Percentiles rank a stretch among this genome's conserved stretches.
These are phyloP conservation scores for Spialia ferax DNA, from an alignment of 2,888 invertebrate species.

Conservation along the genomic window DNA sequence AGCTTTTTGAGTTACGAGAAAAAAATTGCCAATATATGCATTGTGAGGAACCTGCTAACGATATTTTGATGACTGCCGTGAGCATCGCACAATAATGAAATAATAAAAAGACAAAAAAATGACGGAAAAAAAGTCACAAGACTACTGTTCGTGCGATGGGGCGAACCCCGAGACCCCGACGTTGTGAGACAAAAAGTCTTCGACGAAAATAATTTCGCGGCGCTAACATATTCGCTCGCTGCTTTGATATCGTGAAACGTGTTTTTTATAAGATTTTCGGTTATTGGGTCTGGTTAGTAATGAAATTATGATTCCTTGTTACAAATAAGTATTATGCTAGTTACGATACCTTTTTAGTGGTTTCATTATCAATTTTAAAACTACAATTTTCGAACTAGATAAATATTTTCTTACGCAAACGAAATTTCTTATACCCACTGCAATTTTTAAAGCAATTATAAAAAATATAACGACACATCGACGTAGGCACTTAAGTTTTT, in stretches of 20 bases:
- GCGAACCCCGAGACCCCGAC: conserved; percentile 42
- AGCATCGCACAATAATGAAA: conserved; percentile 71
- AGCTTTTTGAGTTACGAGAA: conserved; percentile 76
- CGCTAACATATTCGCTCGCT: conserved; percentile 20
- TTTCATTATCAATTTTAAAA: no score
- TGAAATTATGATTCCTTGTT: no score
- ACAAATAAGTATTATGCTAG: no score
- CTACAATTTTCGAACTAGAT: no score
- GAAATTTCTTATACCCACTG: no score
- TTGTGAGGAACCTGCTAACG: conserved; percentile 70
- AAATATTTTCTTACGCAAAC: no score
- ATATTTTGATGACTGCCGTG: conserved; percentile 78
- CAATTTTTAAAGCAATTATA: no score
- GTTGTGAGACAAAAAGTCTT: conserved; percentile 49
- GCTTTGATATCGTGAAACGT: conserved; percentile 6
- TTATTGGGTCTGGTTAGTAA: not conserved
- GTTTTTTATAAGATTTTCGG: not conserved
- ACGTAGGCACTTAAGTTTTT: no score
- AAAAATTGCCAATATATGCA: conserved; percentile 78
- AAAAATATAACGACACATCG: no score
- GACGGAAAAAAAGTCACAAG: conserved; percentile 52
- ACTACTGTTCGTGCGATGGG: conserved; percentile 54
- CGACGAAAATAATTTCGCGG: conserved; percentile 44
- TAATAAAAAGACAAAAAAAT: conserved; percentile 64
- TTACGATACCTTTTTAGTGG: no score